Conservation (phyloP, 2,888 invertebrate genomes). For the Mythimna vitellina region DNA sequence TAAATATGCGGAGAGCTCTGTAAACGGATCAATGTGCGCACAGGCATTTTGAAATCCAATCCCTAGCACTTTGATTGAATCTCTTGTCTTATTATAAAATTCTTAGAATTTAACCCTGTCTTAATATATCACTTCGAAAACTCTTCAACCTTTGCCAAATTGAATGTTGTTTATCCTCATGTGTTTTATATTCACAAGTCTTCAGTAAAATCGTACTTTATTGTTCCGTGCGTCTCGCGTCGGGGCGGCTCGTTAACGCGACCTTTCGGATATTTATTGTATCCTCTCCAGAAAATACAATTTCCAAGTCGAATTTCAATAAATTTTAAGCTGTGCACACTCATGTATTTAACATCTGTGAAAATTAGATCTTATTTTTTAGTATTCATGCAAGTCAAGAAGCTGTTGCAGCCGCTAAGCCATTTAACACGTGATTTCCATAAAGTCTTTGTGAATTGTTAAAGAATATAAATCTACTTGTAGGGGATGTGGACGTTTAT, state of each 20-base stretch:
- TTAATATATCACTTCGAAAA: conserved; percentile 64
- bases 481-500: too few species aligned
- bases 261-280: conserved; percentile 89
- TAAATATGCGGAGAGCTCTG: conserved; percentile 79
- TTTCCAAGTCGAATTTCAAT: conserved; percentile 86
- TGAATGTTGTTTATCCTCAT: conserved; percentile 74
- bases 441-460: conserved; percentile 17
- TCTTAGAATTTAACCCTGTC: conserved; percentile 60
- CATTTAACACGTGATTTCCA: neutral
- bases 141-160: conserved; percentile 76
- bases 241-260: conserved; percentile 88
- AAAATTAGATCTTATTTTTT: conserved; percentile 54
- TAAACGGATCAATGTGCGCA: conserved; percentile 81
- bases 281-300: conserved; percentile 89
- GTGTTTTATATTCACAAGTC: conserved; percentile 79
- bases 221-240: conserved; percentile 86
- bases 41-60: conserved; percentile 74
- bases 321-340: conserved; percentile 81
- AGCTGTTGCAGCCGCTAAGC: neutral
- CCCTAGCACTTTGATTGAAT: conserved; percentile 63
- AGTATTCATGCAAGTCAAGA: conserved; percentile 15
- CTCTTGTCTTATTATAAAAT: conserved; percentile 68
- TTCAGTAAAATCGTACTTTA: conserved; percentile 86
- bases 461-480: conserved; percentile 29
- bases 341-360: conserved; percentile 64